Evolutionary conservation across 2,113 vertebrate genomes (phyloP).

Genomic region (Dromaius novaehollandiae): DNA sequence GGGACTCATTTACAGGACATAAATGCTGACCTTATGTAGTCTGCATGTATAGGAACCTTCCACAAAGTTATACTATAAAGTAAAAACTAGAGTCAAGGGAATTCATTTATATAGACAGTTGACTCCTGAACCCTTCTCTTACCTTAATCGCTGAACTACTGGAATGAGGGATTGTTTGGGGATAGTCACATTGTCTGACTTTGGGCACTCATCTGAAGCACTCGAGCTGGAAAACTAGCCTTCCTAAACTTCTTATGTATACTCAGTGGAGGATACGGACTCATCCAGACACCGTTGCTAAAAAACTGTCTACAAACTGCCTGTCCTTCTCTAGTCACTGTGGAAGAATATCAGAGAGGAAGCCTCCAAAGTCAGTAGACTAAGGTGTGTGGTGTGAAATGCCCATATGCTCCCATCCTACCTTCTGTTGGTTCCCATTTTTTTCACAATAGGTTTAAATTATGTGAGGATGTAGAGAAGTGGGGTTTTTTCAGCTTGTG

Average conservation of each 20-base stretch:
- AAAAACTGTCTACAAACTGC: background rate
- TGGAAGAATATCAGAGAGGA: background rate
- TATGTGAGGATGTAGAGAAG: background rate
- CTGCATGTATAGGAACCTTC: background rate
- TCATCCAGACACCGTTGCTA: background rate
- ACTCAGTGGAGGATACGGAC: background rate
- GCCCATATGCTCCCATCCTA: background rate
- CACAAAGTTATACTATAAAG: background rate
- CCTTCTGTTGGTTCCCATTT: background rate
- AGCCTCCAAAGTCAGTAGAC: background rate
- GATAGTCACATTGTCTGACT: background rate
- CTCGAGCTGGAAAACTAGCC: background rate
- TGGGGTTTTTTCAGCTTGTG: background rate
- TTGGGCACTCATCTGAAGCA: background rate
- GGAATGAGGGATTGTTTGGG: background rate
- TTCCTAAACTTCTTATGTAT: background rate
- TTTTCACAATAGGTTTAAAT: background rate
- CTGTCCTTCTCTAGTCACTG: background rate
- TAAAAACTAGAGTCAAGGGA: background rate
- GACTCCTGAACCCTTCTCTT: background rate
- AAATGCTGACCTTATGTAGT: conserved; percentile 61
- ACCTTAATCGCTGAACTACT: background rate
- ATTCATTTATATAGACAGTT: background rate
- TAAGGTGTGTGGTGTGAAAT: background rate
- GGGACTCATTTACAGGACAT: conserved; percentile 46